A percentile compares a stretch with the other conserved stretches of the same genome.
Evolutionary conservation across 2,888 invertebrate genomes (phyloP).

Genomic region (Parnassius glacialis): DNA sequence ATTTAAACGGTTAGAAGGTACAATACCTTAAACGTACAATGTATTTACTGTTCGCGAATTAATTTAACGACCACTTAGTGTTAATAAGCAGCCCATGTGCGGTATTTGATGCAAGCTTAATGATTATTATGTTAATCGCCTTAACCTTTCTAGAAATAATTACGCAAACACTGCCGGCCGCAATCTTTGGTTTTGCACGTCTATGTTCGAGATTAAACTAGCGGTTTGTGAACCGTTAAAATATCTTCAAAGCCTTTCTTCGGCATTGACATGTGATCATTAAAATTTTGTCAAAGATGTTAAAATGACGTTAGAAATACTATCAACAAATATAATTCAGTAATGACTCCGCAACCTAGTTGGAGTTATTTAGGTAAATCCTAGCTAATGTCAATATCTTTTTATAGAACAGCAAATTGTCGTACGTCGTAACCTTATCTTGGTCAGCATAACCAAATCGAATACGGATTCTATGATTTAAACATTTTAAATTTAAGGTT

Average conservation of each 20-base stretch:
- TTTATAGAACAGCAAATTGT: too few species aligned
- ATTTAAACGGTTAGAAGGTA: background rate
- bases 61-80: conserved; percentile 10
- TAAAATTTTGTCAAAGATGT: too few species aligned
- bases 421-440: too few species aligned
- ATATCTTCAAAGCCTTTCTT: background rate
- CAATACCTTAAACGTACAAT: background rate
- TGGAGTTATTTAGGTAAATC: too few species aligned
- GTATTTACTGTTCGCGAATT: conserved; percentile 10
- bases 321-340: too few species aligned
- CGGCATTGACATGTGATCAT: too few species aligned
- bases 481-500: too few species aligned
- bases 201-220: background rate
- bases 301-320: too few species aligned
- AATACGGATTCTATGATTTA: too few species aligned
- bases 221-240: background rate
- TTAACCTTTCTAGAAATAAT: conserved; percentile 16
- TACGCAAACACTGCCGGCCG: conserved; percentile 10
- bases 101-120: conserved; percentile 10
- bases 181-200: conserved; percentile 3
- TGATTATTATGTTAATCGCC: conserved; percentile 20
- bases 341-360: too few species aligned
- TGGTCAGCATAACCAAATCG: too few species aligned
- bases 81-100: conserved; percentile 3
- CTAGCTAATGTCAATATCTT: too few species aligned